A percentile compares a stretch with the other conserved stretches of the same genome.
phyloP scores from a whole-genome alignment of 2,888 invertebrate genomes.

The Sminthurides aquaticus region DNA sequence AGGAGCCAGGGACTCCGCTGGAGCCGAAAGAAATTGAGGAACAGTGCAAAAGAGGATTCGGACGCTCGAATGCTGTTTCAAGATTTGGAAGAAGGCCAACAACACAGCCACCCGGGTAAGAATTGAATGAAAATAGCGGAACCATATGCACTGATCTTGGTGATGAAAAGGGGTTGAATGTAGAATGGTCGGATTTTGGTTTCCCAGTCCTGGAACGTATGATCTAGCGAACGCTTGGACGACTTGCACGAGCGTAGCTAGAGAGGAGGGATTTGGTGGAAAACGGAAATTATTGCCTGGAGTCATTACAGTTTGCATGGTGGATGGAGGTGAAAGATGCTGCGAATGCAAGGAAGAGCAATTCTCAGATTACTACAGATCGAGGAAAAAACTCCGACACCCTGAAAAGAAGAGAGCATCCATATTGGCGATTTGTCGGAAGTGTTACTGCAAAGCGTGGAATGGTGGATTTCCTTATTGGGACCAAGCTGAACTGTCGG shows the following conservation, averaged over 20 bases:
- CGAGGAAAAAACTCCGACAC: constrained; percentile 8
- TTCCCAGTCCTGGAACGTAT: constrained; percentile 16
- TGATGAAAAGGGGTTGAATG: too few species aligned
- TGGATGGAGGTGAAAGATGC: constrained; percentile 22
- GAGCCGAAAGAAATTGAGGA: not conserved
- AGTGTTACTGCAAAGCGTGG: constrained; percentile 24
- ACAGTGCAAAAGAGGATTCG: constrained; percentile 23
- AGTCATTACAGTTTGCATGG: constrained; percentile 20
- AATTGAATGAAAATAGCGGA: too few species aligned
- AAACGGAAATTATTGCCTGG: constrained; percentile 12
- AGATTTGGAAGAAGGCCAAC: constrained; percentile 15
- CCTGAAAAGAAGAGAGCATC: constrained; percentile 5
- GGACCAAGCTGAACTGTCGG: not conserved
- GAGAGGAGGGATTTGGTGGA: constrained; percentile 19
- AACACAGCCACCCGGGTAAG: constrained; percentile 20
- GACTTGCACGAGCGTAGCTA: constrained; percentile 10
- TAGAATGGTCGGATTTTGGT: too few species aligned
- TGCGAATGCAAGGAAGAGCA: constrained; percentile 25
- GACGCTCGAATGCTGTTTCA: not conserved
- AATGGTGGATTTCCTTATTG: constrained; percentile 20
- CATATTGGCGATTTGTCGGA: constrained; percentile 19
- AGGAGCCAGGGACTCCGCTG: not conserved
- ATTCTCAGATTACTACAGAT: constrained; percentile 24
- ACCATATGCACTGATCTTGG: too few species aligned
- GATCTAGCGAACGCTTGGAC: not conserved